phyloP scores from a whole-genome alignment of 2,113 vertebrate species.

The Echinops telfairi region DNA sequence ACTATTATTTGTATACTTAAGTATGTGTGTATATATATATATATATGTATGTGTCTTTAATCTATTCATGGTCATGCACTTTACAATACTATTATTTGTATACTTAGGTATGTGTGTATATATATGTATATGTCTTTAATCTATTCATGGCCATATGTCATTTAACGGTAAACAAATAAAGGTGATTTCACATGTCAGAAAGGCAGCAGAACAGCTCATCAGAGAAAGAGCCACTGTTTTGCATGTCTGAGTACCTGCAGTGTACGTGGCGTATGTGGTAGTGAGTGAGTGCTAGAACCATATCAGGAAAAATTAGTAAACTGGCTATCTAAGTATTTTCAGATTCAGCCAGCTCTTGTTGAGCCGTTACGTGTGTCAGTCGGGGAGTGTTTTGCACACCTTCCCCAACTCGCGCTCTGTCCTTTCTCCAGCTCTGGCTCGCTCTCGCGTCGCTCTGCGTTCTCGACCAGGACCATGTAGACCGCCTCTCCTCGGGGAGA shows the following conservation, averaged over 20 bases:
- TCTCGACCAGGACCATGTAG: constrained; percentile 98
- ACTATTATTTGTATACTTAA: constrained; percentile 15
- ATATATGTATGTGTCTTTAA: not conserved
- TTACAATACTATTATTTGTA: not conserved
- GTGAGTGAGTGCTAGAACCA: not conserved
- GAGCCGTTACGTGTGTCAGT: not conserved
- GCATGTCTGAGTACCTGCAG: not conserved
- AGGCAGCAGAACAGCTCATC: constrained; percentile 10
- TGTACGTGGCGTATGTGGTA: not conserved
- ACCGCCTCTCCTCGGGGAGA: constrained; percentile 96
- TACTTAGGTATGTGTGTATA: not conserved
- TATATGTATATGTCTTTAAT: not conserved
- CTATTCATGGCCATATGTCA: too few relatives aligned
- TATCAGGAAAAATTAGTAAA: not conserved
- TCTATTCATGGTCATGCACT: too few relatives aligned
- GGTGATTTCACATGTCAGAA: not conserved
- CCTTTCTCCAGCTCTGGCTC: constrained; percentile 93
- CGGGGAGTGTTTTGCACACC: not conserved
- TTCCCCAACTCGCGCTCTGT: not conserved
- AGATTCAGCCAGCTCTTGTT: not conserved
- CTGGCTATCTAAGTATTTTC: not conserved
- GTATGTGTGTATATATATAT: not conserved
- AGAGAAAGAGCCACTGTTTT: not conserved
- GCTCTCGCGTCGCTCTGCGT: constrained; percentile 98
- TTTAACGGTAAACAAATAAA: constrained; percentile 45